Conservation (phyloP, 2,888 invertebrate genomes). For the Cephus sareptanus region DNA sequence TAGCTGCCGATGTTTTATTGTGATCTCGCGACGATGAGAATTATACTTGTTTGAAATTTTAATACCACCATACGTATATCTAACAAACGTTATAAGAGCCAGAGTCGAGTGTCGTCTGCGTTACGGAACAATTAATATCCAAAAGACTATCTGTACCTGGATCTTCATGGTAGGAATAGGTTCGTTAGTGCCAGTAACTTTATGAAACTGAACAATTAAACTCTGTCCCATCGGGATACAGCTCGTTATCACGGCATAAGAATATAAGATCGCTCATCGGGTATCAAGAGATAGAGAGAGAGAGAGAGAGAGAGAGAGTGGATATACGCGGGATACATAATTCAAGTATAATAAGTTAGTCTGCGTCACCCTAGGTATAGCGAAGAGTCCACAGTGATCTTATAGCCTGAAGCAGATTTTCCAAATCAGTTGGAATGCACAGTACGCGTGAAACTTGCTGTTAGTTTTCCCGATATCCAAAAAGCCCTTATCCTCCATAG, state of each 20-base stretch:
- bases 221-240: neutral
- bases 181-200: neutral
- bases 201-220: neutral
- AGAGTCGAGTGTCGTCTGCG: neutral
- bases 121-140: neutral
- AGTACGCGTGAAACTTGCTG: neutral
- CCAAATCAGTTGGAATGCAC: neutral
- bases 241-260: neutral
- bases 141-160: neutral
- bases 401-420: neutral
- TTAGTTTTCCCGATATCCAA: neutral
- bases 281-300: neutral
- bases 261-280: neutral
- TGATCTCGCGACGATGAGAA: constrained; percentile 12
- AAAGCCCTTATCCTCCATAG: neutral
- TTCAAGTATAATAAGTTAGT: neutral
- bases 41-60: constrained; percentile 4
- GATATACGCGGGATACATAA: neutral
- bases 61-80: neutral
- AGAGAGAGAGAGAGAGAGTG: neutral
- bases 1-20: constrained; percentile 35
- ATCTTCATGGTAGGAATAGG: neutral
- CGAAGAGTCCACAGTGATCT: neutral
- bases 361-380: neutral
- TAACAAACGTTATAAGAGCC: neutral